Percentiles rank a stretch among this genome's conserved stretches.
Conservation (phyloP, 2,797 vertebrate species). For the Nannoperca australis region DNA sequence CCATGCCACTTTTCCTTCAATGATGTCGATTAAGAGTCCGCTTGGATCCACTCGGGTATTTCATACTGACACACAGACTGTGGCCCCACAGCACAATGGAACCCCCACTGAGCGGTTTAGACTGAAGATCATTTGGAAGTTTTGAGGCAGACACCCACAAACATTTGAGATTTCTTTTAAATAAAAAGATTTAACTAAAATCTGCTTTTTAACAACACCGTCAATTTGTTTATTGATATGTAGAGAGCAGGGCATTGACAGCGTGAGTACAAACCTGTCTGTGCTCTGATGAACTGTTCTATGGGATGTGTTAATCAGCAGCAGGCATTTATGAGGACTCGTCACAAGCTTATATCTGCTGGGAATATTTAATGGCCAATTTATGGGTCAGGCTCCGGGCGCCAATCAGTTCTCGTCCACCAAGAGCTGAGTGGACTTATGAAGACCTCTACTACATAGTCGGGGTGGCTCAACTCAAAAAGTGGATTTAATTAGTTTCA, state of each 20-base stretch:
- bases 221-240: neutral
- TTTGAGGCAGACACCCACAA: neutral
- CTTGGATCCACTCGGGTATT: neutral
- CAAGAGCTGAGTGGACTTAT: neutral
- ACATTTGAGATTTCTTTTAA: neutral
- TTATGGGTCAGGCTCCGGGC: neutral
- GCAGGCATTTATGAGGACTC: neutral
- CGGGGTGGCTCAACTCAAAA: constrained; percentile 30
- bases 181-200: neutral
- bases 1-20: too few relatives aligned
- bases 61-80: neutral
- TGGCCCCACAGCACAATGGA: neutral
- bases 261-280: neutral
- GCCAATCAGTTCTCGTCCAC: neutral
- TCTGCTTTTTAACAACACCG: neutral
- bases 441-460: constrained; percentile 21
- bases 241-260: neutral
- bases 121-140: neutral
- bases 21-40: neutral
- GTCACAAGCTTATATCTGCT: neutral
- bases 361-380: neutral
- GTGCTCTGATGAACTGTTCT: neutral
- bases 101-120: neutral
- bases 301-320: constrained; percentile 1
- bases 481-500: constrained; percentile 24